phyloP scores from a whole-genome alignment of 2,113 vertebrate genomes.

The Bostrychus sinensis region DNA sequence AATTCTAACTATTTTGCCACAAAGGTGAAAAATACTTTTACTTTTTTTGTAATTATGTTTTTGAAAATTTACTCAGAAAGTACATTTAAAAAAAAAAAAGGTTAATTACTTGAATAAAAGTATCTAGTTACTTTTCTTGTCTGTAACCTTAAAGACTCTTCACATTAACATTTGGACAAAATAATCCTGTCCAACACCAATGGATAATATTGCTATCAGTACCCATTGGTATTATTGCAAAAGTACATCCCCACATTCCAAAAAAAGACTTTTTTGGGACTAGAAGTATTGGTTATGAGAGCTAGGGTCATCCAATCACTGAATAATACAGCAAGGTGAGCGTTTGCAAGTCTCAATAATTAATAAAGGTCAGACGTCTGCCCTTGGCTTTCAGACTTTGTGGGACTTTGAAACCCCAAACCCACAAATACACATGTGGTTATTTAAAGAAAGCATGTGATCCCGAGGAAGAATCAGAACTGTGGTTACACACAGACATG shows the following conservation, averaged over 20 bases:
- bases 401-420: slow-evolving; percentile 24
- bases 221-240: background rate
- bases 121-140: too few relatives aligned
- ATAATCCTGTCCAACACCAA: too few relatives aligned
- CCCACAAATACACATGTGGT: slow-evolving; percentile 30
- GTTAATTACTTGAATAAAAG: too few relatives aligned
- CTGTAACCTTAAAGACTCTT: too few relatives aligned
- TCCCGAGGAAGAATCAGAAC: slow-evolving; percentile 58
- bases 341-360: slow-evolving; percentile 60
- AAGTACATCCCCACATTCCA: background rate
- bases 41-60: too few relatives aligned
- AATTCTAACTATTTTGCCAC: too few relatives aligned
- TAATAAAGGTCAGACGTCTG: slow-evolving; percentile 67
- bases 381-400: slow-evolving; percentile 48
- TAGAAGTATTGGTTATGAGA: background rate
- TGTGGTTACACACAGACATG: slow-evolving; percentile 26
- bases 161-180: too few relatives aligned
- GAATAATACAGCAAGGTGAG: slow-evolving; percentile 35
- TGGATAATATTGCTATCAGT: too few relatives aligned
- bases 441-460: slow-evolving; percentile 76
- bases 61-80: too few relatives aligned
- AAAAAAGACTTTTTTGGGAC: slow-evolving; percentile 4
- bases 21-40: too few relatives aligned
- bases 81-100: too few relatives aligned
- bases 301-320: slow-evolving; percentile 27